Conservation (phyloP, 2,113 vertebrate genomes). For the Sphaerodactylus townsendi region DNA sequence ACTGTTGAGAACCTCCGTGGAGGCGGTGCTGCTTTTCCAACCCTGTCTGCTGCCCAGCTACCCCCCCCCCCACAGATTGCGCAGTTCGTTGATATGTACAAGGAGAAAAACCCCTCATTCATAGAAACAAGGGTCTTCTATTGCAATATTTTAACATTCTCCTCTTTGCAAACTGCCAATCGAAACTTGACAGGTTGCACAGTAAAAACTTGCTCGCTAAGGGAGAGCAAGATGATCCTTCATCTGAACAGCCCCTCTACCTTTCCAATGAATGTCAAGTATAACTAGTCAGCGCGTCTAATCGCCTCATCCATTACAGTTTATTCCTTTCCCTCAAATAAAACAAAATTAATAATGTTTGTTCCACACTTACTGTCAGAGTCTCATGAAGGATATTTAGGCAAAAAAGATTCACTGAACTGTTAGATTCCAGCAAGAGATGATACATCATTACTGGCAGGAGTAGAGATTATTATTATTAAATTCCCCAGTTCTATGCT, state of each 20-base stretch:
- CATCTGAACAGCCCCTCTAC: conserved; percentile 14
- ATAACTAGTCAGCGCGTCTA: conserved; percentile 14
- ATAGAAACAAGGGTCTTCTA: not conserved
- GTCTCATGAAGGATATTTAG: conserved; percentile 46
- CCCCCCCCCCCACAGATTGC: too few species aligned
- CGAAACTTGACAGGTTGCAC: conserved; percentile 27
- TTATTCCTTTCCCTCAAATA: conserved; percentile 44
- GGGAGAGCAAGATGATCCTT: not conserved
- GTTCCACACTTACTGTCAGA: conserved; percentile 31
- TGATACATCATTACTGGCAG: conserved; percentile 41
- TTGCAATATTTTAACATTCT: conserved; percentile 17
- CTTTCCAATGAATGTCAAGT: conserved; percentile 48
- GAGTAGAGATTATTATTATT: conserved; percentile 35
- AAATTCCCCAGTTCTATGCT: conserved; percentile 26
- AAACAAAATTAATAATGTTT: conserved; percentile 53
- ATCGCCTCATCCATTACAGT: conserved; percentile 40
- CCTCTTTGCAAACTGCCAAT: conserved; percentile 33
- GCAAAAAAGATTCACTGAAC: conserved; percentile 30
- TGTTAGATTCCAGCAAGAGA: conserved; percentile 33
- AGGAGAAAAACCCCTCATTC: not conserved
- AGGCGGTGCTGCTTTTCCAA: too few species aligned
- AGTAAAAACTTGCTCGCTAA: conserved; percentile 2
- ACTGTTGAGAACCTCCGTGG: too few species aligned
- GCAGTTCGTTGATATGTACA: not conserved
- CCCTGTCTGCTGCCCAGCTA: too few species aligned